Conservation (phyloP, 2,888 invertebrate genomes). For the Cephus nigrinus region DNA sequence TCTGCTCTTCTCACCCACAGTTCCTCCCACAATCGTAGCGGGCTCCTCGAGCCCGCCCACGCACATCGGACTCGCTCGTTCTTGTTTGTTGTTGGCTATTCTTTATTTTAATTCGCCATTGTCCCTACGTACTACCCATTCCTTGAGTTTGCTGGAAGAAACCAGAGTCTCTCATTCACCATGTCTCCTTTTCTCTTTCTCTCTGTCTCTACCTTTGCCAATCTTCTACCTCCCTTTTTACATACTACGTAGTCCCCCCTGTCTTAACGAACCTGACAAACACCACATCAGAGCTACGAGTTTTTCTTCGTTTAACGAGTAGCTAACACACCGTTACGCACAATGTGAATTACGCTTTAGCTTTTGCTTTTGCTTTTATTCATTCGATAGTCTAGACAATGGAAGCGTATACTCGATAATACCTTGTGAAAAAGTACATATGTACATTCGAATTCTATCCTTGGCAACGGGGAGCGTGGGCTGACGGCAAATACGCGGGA, state of each 20-base stretch:
- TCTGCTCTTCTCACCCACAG: neutral
- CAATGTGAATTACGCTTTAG: neutral
- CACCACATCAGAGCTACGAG: neutral
- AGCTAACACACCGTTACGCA: neutral
- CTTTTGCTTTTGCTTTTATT: neutral
- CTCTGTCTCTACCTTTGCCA: constrained; percentile 2
- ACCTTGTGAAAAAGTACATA: neutral
- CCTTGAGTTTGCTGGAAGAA: neutral
- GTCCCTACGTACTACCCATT: neutral
- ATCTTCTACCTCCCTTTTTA: constrained; percentile 4
- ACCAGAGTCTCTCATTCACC: constrained; percentile 11
- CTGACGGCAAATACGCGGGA: neutral
- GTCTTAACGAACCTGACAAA: neutral
- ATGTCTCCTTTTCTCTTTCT: constrained; percentile 7
- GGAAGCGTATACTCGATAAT: neutral
- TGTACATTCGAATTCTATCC: neutral
- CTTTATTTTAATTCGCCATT: constrained; percentile 6
- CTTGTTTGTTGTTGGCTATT: constrained; percentile 6
- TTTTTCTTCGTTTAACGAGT: neutral
- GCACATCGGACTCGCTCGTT: constrained; percentile 2
- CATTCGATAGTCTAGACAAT: neutral
- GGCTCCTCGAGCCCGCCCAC: neutral
- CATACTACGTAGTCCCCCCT: neutral
- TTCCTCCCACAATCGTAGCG: neutral
- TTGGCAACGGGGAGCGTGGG: neutral